Base-by-base conservation (phyloP, 1,140 invertebrate genomes). In the Eumeta japonica region DNA sequence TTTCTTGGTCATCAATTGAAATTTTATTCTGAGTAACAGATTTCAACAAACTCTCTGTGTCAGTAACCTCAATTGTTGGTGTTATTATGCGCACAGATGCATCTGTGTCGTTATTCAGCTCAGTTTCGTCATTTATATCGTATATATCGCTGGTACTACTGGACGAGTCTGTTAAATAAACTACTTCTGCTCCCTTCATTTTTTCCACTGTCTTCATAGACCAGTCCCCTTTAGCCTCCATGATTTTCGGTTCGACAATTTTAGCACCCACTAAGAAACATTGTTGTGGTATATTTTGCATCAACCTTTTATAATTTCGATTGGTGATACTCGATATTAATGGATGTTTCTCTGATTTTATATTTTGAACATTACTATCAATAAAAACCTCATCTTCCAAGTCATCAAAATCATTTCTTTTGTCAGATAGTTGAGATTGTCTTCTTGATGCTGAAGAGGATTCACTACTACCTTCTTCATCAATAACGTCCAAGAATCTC, bases 401-500 rank as follows among this genome's bases (percentile, higher is more conserved):
- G 36, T 75, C 72, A 20, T 75, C 71, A 46, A 43, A 57, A 34
- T 72, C 65, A 48, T 65, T 71, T 52, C 61, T 71, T 37, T 60
- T 67, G 17, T 73, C 68, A 48, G 52, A 70, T 39, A 75, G 55
- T 42, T 65, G 61, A 11, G 71, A 75, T 18, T 75, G 71, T 15
- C 72, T 55, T 30, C 66, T 51, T 9, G 72, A 72, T 15, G 61
- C 55, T 55, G 72, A 46, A 52, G 75, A 75, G 45, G 82, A 70
- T 63, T 84, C 62, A 40, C 62, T 53, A 75, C 76, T 83, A 3
- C 75, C 78, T 63, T 86, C 84, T 56, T 87, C 84, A 48, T 81
- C 78, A 48, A 87, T 87, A 1, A 85, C 83, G 41, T 83, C 82
- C 38, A 87, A 71, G 35, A 76, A 80, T 52, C 83, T 74, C n/a